phyloP scores from a whole-genome alignment of 2,113 vertebrate species.

The Anser brachyrhynchus region DNA sequence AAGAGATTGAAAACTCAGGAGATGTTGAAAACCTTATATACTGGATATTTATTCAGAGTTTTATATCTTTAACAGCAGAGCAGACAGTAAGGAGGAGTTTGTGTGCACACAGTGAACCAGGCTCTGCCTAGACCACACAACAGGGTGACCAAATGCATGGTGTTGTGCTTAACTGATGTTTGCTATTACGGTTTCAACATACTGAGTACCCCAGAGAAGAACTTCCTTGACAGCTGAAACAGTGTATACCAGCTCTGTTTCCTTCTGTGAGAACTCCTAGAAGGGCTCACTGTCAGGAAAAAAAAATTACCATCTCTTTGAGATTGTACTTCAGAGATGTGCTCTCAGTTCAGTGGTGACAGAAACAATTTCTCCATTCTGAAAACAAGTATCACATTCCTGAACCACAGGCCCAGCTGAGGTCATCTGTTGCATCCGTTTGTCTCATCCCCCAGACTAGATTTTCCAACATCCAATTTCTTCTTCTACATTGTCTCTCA shows the following conservation, averaged over 20 bases:
- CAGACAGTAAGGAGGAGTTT: not conserved
- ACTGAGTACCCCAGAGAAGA: not conserved
- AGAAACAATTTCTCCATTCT: not conserved
- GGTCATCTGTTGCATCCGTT: not conserved
- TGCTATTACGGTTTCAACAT: not conserved
- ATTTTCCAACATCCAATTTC: not conserved
- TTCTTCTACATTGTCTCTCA: not conserved
- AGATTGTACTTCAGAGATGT: not conserved
- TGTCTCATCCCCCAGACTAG: not conserved
- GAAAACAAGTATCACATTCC: not conserved
- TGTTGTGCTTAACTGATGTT: not conserved
- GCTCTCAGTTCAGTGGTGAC: not conserved
- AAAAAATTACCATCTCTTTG: not conserved
- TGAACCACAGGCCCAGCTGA: not conserved
- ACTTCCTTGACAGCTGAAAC: not conserved
- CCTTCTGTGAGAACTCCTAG: not conserved
- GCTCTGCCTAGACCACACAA: not conserved
- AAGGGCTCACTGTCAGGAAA: not conserved
- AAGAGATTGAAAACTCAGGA: not conserved
- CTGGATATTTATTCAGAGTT: not conserved
- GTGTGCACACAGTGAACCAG: not conserved
- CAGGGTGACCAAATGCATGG: rapidly evolving
- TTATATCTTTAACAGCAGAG: not conserved
- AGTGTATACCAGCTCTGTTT: not conserved
- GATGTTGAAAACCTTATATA: not conserved